Percentiles rank a stretch among this genome's conserved stretches.
These are phyloP conservation scores for Oriolus oriolus DNA, from an alignment of 2,113 vertebrate genomes.

Conservation along the genomic window DNA sequence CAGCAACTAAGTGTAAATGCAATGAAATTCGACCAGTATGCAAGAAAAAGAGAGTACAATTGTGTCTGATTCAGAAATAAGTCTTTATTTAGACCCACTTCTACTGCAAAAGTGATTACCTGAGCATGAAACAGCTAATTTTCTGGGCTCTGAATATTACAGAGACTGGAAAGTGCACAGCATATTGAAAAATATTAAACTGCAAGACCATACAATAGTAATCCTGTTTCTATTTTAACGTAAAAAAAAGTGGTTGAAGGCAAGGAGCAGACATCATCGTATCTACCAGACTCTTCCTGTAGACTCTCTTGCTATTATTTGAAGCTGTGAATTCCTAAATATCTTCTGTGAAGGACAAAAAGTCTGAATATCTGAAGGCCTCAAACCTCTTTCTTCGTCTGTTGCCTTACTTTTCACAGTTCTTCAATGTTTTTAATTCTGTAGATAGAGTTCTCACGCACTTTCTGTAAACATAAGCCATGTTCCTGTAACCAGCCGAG, in stretches of 20 bases:
- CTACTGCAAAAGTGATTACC: background rate
- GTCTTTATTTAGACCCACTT: background rate
- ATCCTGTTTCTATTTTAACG: background rate
- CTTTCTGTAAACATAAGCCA: no score
- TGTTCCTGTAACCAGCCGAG: no score
- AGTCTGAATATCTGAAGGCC: background rate
- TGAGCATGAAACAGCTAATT: constrained; percentile 6
- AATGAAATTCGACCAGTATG: background rate
- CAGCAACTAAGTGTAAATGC: background rate
- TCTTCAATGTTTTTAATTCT: no score
- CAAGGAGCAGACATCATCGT: background rate
- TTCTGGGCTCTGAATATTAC: constrained; percentile 14
- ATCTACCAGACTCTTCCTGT: background rate
- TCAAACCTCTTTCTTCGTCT: background rate
- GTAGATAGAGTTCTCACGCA: no score
- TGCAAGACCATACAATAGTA: background rate
- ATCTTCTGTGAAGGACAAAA: background rate
- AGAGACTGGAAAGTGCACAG: background rate
- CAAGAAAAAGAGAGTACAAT: background rate
- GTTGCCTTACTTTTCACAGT: no score
- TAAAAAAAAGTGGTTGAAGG: background rate
- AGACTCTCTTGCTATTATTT: background rate
- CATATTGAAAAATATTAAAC: background rate
- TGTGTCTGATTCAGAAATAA: background rate
- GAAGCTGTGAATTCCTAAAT: background rate